Base-by-base conservation (phyloP, 2,113 vertebrate genomes). In the Zosterops borbonicus region DNA sequence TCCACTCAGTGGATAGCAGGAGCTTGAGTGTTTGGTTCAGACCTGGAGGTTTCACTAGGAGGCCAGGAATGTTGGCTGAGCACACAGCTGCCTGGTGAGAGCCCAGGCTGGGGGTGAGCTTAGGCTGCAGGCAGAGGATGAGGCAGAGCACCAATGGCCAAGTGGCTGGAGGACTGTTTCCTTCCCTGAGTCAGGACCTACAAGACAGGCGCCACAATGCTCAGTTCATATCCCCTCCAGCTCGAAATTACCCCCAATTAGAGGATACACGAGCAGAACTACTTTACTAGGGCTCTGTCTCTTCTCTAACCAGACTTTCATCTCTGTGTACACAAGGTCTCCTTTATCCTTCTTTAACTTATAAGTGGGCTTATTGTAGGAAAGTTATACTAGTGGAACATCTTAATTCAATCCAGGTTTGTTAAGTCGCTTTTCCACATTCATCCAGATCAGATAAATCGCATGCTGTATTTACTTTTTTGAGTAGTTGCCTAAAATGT, bases 371-470 rank as follows among this genome's bases (percentile, higher is more conserved):
- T 89, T 65, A 55, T 80, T 93, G 89, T 55, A 73, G 63, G 60
- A 87, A 89, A 83, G 33, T 69, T 82, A 64, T 35, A 58, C 74
- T 50, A 58, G 46, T 69, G 89, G 53, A 92, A 94, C 65, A n/a
- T 75, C 91, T 96, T 95, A 94, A 97, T 95, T 94, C 90, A 92
- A 1, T 85, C 91, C 84, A 94, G 93, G 87, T 91, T 92, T 92
- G 78, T 83, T 91, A 87, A 44, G 37, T 88, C 88, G 85, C 82
- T 85, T 92, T 94, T 83, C 59, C 68, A 83, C 79, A 55, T 80
- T 80, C 67, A 53, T 77, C 74, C 91, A 95, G 84, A 92, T 96
- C 93, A 91, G 93, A 97, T 95, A 97, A 95, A 95, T 82, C 0
- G 0, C 33, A 20, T 31, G 78, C 82, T 73, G 50, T 95, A 93